Conservation (phyloP, 2,797 vertebrate genomes). For the Bufotes viridis region DNA sequence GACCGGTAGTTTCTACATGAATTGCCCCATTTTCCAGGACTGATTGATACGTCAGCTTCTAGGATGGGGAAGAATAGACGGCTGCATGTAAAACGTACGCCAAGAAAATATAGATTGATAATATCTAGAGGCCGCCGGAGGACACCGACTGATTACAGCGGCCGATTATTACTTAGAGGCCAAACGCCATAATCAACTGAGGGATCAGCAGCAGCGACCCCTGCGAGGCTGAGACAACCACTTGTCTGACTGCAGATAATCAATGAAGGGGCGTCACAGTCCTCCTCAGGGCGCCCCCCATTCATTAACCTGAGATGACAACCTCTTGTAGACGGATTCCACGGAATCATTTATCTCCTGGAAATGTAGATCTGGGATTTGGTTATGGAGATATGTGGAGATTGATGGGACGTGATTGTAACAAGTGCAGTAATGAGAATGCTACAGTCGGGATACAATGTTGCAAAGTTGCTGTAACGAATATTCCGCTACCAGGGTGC, state of each 20-base stretch:
- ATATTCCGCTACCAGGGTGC: too few relatives aligned
- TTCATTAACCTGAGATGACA: background rate
- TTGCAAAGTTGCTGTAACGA: background rate
- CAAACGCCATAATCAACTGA: background rate
- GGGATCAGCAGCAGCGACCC: background rate
- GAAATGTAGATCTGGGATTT: background rate
- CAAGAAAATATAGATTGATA: background rate
- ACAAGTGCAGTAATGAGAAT: background rate
- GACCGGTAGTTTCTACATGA: background rate
- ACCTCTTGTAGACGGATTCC: background rate
- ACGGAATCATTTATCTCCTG: background rate
- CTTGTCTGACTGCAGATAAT: background rate
- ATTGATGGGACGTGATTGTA: background rate
- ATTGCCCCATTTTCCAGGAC: background rate
- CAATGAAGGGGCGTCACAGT: background rate
- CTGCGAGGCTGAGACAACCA: background rate
- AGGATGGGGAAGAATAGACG: background rate
- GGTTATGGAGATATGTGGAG: background rate
- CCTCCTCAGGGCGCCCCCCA: background rate
- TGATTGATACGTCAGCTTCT: background rate
- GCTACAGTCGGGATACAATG: conserved; percentile 5
- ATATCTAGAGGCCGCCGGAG: background rate
- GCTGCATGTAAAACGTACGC: background rate
- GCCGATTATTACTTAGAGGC: conserved; percentile 2
- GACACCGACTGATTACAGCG: conserved; percentile 14